Evolutionary conservation across 2,888 invertebrate genomes (phyloP).

Genomic region (Melipona beecheii): DNA sequence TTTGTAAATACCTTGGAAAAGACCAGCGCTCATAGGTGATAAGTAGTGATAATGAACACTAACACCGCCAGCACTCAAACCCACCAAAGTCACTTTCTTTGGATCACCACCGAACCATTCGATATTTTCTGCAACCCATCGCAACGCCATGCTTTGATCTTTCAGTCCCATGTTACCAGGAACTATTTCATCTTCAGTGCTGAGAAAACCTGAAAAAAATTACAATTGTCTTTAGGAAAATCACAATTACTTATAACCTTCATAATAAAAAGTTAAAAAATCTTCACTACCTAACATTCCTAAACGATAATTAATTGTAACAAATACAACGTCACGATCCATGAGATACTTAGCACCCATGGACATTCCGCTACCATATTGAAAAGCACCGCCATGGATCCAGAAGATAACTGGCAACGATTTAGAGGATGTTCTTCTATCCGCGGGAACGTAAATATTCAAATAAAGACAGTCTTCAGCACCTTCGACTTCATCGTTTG

Average conservation of each 20-base stretch:
- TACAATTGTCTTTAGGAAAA: too few species aligned
- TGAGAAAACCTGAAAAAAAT: constrained; percentile 87
- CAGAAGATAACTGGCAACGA: constrained; percentile 79
- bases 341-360: constrained; percentile 73
- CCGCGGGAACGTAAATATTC: constrained; percentile 77
- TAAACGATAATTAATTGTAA: constrained; percentile 90
- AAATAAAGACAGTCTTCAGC: constrained; percentile 80
- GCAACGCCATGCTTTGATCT: constrained; percentile 89
- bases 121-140: constrained; percentile 90
- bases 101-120: constrained; percentile 90
- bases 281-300: constrained; percentile 81
- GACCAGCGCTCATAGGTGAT: constrained; percentile 85
- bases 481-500: constrained; percentile 73
- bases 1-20: constrained; percentile 59
- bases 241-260: too few species aligned
- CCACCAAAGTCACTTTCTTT: constrained; percentile 88
- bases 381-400: constrained; percentile 83
- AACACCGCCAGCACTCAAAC: constrained; percentile 90
- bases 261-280: too few species aligned
- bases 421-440: too few species aligned
- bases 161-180: constrained; percentile 91
- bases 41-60: constrained; percentile 90
- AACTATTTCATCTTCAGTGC: constrained; percentile 88
- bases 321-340: constrained; percentile 88
- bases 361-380: constrained; percentile 81